Evolutionary conservation across 2,797 vertebrate species (phyloP).

Genomic region (Sebastiscus albofasciatus): DNA sequence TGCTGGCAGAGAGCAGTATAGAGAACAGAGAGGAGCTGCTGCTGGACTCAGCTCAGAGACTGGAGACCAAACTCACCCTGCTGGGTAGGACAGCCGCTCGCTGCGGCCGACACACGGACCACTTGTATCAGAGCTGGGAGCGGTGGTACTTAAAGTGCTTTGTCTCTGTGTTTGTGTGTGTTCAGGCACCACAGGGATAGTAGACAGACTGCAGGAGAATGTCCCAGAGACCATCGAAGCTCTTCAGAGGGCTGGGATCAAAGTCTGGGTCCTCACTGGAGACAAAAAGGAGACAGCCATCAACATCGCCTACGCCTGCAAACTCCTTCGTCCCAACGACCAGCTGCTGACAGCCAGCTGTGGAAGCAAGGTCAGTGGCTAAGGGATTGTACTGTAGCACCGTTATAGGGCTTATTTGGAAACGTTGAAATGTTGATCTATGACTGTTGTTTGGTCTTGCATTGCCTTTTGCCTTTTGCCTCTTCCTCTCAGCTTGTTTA

Average conservation of each 20-base stretch:
- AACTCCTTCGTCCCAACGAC: slow-evolving; percentile 86
- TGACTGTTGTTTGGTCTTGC: background rate
- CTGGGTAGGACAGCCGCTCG: slow-evolving; percentile 78
- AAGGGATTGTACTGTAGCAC: background rate
- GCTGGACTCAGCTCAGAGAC: slow-evolving; percentile 86
- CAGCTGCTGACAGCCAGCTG: slow-evolving; percentile 86
- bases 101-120: background rate
- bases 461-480: background rate
- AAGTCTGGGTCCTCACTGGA: slow-evolving; percentile 96
- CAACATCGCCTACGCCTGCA: slow-evolving; percentile 92
- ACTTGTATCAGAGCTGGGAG: background rate
- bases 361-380: slow-evolving; percentile 82
- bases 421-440: background rate
- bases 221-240: slow-evolving; percentile 93
- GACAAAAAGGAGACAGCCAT: slow-evolving; percentile 97
- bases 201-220: slow-evolving; percentile 94
- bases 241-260: slow-evolving; percentile 90
- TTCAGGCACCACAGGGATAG: slow-evolving; percentile 92
- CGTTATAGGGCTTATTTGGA: too few species aligned
- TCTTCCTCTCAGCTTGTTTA: background rate
- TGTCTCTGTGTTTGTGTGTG: slow-evolving; percentile 4
- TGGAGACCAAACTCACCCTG: slow-evolving; percentile 91
- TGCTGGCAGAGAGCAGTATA: slow-evolving; percentile 92
- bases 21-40: slow-evolving; percentile 91
- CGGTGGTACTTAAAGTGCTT: background rate